A percentile compares a stretch with the other conserved stretches of the same genome.
Conservation (phyloP, 2,888 invertebrate species). For the Brachynemurus nebulosus region DNA sequence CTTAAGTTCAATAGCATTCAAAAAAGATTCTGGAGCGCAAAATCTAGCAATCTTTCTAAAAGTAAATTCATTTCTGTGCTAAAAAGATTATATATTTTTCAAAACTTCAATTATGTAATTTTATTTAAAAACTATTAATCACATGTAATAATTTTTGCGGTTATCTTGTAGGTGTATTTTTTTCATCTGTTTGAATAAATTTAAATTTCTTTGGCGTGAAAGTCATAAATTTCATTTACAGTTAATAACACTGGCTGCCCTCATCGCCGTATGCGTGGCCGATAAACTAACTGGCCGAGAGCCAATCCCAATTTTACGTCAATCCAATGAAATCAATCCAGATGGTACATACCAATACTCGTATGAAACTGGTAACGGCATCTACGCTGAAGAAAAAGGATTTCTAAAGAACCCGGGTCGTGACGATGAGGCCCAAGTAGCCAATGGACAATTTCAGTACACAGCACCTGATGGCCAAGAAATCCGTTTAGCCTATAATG, state of each 20-base stretch:
- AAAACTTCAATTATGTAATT: too few relatives aligned
- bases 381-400: slow-evolving; percentile 41
- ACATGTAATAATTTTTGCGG: too few relatives aligned
- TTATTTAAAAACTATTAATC: too few relatives aligned
- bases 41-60: too few relatives aligned
- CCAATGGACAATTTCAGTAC: slow-evolving; percentile 41
- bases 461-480: slow-evolving; percentile 39
- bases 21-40: too few relatives aligned
- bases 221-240: too few relatives aligned
- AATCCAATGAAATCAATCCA: slow-evolving; percentile 38
- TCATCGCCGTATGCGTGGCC: slow-evolving; percentile 22
- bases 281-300: slow-evolving; percentile 21
- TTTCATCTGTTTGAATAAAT: background rate
- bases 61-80: too few relatives aligned
- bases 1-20: too few relatives aligned
- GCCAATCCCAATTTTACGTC: slow-evolving; percentile 35
- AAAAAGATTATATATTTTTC: too few relatives aligned
- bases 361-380: slow-evolving; percentile 46
- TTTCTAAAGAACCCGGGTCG: slow-evolving; percentile 41
- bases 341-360: slow-evolving; percentile 37
- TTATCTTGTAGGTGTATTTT: too few relatives aligned
- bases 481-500: slow-evolving; percentile 41
- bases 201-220: too few relatives aligned
- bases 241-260: slow-evolving; percentile 17
- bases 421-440: slow-evolving; percentile 39